phyloP scores from a whole-genome alignment of 1,140 invertebrate genomes.

The Listronotus bonariensis region DNA sequence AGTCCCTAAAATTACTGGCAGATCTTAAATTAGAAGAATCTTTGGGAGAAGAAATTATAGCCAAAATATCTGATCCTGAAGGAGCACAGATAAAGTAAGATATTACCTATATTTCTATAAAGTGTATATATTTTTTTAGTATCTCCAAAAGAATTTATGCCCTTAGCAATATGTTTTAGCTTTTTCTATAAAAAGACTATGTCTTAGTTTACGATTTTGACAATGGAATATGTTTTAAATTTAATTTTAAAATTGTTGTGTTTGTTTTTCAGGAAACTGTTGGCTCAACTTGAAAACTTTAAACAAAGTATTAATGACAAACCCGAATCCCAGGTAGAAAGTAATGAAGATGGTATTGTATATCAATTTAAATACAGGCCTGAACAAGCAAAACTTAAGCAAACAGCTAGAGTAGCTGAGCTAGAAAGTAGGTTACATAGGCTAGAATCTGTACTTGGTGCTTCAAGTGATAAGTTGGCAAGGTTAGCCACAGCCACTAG shows the following conservation, averaged over 20 bases:
- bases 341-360: conserved; percentile 53
- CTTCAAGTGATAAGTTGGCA: conserved; percentile 64
- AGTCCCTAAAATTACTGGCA: conserved; percentile 62
- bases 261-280: conserved; percentile 57
- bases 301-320: conserved; percentile 53
- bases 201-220: too few species aligned
- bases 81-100: conserved; percentile 63
- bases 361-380: conserved; percentile 68
- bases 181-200: too few species aligned
- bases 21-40: conserved; percentile 64
- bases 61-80: conserved; percentile 64
- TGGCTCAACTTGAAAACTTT: conserved; percentile 61
- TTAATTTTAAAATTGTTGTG: too few species aligned
- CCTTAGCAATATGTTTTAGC: too few species aligned
- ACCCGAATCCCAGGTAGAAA: conserved; percentile 42
- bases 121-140: too few species aligned
- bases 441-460: conserved; percentile 75
- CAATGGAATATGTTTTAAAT: too few species aligned
- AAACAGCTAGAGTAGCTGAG: conserved; percentile 71
- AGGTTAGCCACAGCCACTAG: conserved; percentile 54
- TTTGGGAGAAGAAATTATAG: conserved; percentile 61
- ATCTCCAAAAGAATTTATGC: too few species aligned
- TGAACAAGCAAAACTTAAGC: conserved; percentile 69
- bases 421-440: conserved; percentile 76
- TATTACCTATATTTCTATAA: too few species aligned